Evolutionary conservation across 2,888 invertebrate genomes (phyloP).

Genomic region (Allygus modestus): DNA sequence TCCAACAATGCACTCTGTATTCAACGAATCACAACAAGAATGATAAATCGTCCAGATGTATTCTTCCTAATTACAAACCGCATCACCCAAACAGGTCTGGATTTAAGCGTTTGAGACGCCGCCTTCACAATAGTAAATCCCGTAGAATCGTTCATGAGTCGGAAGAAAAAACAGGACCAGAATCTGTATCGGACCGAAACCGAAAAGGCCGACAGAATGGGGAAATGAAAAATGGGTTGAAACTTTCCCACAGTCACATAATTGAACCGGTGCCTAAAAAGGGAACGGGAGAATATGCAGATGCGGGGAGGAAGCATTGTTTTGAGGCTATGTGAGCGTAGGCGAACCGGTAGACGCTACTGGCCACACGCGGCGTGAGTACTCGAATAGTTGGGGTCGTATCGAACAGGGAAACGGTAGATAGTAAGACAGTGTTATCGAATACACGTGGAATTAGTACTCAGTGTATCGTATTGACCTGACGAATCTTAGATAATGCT

Average conservation of each 20-base stretch:
- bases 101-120: background rate
- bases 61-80: slow-evolving; percentile 8
- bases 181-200: background rate
- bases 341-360: slow-evolving; percentile 28
- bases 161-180: background rate
- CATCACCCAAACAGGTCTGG: background rate
- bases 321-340: slow-evolving; percentile 26
- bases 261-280: slow-evolving; percentile 40
- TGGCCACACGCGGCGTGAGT: slow-evolving; percentile 12
- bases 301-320: slow-evolving; percentile 40
- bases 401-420: background rate
- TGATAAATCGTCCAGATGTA: background rate
- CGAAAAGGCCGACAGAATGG: background rate
- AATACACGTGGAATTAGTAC: background rate
- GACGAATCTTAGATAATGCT: too few relatives aligned
- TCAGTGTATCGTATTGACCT: background rate
- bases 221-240: slow-evolving; percentile 34
- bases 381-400: background rate
- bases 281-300: slow-evolving; percentile 29
- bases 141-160: background rate
- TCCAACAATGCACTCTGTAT: background rate
- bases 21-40: slow-evolving; percentile 6
- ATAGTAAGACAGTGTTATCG: background rate
- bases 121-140: slow-evolving; percentile 3
- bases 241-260: slow-evolving; percentile 32